phyloP scores from a whole-genome alignment of 2,797 vertebrate genomes.

The Arremon brunneinucha region DNA sequence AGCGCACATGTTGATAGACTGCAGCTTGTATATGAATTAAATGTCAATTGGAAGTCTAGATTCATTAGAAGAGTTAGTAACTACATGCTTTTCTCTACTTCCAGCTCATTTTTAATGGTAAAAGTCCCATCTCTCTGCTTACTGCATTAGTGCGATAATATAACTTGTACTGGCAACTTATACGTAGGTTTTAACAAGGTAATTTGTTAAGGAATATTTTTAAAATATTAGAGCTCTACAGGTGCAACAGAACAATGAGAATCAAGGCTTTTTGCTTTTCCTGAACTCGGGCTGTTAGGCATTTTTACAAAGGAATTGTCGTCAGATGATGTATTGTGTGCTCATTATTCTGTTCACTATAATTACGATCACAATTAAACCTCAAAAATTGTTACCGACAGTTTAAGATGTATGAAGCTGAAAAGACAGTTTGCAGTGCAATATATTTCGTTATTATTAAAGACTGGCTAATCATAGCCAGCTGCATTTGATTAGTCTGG shows the following conservation, averaged over 20 bases:
- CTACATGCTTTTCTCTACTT: background rate
- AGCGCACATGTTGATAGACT: background rate
- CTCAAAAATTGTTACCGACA: slow-evolving; percentile 12
- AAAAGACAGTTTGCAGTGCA: background rate
- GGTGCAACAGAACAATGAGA: background rate
- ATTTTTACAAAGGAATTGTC: background rate
- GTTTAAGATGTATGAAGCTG: background rate
- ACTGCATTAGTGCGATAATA: background rate
- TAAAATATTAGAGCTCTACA: background rate
- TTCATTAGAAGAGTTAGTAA: background rate
- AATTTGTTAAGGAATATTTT: background rate
- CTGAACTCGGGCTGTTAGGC: background rate
- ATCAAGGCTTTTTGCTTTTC: background rate
- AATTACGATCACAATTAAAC: slow-evolving; percentile 34
- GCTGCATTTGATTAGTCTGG: background rate
- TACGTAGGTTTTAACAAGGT: background rate
- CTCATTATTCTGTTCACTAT: background rate
- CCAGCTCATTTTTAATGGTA: background rate
- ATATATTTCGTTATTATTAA: background rate
- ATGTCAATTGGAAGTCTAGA: background rate
- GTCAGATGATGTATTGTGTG: background rate
- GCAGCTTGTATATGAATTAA: background rate
- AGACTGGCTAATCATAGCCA: background rate
- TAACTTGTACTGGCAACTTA: background rate
- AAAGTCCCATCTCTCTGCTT: background rate